A percentile compares a stretch with the other conserved stretches of the same genome.
Conservation (phyloP, 2,797 vertebrate species). For the Cynodonichthys magdalenae region DNA sequence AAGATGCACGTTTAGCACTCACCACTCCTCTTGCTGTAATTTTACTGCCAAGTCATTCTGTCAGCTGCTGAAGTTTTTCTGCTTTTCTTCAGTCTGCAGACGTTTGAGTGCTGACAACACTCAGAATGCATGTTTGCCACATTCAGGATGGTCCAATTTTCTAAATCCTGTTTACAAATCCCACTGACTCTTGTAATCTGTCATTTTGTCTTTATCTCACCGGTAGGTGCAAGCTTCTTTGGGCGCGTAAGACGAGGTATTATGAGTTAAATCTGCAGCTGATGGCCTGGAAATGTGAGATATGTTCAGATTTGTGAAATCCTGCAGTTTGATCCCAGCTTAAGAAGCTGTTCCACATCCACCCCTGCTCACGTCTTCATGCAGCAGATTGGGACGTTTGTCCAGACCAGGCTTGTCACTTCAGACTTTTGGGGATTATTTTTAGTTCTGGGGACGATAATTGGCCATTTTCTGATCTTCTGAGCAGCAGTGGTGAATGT, state of each 20-base stretch:
- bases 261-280: conserved; percentile 46
- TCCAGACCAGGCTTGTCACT: conserved; percentile 28
- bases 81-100: conserved; percentile 19
- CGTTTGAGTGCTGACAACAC: conserved; percentile 29
- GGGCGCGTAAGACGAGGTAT: conserved; percentile 52
- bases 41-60: neutral
- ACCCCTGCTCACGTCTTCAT: conserved; percentile 54
- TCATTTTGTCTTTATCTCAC: conserved; percentile 65
- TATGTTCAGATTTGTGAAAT: conserved; percentile 63
- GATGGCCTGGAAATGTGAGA: conserved; percentile 67
- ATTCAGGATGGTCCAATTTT: conserved; percentile 61
- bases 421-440: neutral
- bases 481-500: conserved; percentile 19
- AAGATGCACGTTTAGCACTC: too few relatives aligned
- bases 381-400: conserved; percentile 36
- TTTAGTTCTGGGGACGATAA: conserved; percentile 32
- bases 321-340: conserved; percentile 64
- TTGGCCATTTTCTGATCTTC: conserved; percentile 27
- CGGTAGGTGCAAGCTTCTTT: conserved; percentile 49
- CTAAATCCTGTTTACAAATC: conserved; percentile 70
- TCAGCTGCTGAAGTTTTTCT: conserved; percentile 5
- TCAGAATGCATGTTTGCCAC: conserved; percentile 48
- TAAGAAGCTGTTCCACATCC: conserved; percentile 55
- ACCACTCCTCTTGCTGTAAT: neutral
- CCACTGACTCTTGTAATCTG: conserved; percentile 67